Percentiles rank a stretch among this genome's conserved stretches.
phyloP scores from a whole-genome alignment of 2,113 vertebrate species.

The Eolophus roseicapilla region DNA sequence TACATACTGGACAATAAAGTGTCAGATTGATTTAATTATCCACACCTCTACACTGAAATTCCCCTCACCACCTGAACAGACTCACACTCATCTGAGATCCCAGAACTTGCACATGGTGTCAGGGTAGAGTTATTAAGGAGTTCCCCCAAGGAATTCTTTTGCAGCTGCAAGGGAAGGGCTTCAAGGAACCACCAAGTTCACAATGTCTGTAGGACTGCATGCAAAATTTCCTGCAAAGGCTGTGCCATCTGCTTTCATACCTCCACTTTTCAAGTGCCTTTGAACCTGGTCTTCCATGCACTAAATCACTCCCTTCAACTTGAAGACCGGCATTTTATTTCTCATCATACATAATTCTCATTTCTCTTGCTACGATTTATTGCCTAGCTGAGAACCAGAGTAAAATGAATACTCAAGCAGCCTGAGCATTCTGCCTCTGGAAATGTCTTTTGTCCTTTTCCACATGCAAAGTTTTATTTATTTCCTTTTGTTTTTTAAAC shows the following conservation, averaged over 20 bases:
- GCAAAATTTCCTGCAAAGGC: constrained; percentile 1
- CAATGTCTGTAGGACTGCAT: background rate
- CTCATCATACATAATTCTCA: background rate
- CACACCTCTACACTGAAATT: background rate
- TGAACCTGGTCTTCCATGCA: constrained; percentile 16
- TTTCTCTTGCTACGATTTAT: background rate
- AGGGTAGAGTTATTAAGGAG: background rate
- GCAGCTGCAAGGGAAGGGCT: background rate
- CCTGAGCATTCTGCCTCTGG: background rate
- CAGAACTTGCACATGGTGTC: background rate
- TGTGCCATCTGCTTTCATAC: background rate
- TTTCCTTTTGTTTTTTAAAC: background rate
- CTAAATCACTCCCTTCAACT: background rate
- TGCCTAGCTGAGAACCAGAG: background rate
- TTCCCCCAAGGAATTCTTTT: background rate
- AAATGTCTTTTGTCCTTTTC: background rate
- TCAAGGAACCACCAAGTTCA: background rate
- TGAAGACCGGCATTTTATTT: background rate
- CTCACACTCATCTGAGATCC: background rate
- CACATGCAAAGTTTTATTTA: background rate
- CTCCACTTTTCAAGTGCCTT: background rate
- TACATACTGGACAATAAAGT: background rate
- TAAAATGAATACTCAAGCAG: background rate
- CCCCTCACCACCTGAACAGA: background rate
- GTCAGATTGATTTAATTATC: background rate